Evolutionary conservation across 2,797 vertebrate species (phyloP), one percentile per base, ranked within the genome.

Genomic region (Callimico goeldii): DNA sequence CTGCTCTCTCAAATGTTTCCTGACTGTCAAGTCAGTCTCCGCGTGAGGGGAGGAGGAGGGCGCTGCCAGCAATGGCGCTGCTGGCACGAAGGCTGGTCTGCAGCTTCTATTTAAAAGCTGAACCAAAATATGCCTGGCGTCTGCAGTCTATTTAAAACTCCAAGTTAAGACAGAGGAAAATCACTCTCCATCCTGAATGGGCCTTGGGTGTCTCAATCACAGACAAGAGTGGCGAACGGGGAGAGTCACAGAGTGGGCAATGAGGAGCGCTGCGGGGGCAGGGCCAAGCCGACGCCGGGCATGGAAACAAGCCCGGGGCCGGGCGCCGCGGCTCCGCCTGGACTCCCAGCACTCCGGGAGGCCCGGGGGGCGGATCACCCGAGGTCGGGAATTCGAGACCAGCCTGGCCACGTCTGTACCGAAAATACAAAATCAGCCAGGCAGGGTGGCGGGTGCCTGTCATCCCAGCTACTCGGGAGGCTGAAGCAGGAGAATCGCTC

Each of bases 131-230:
- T 39, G 79, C 90, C 83, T 87, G 94, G 61, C 80, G 82, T 92
- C 85, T 95, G 28, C 55, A 36, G 55, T 72, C 90, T 96, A 95
- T 96, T 97, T 94, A 81, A 90, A 94, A 89, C 70, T 70, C 87
- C 72, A 52, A 92, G 58, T 92, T 41, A 73, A 91, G 87, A 67
- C 19, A 46, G 80, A 50, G 80, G 88, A 91, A 80, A 89, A 76
- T 28, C 48, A 91, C 79, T 84, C 93, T 92, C 22, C 93, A 41
- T 88, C 72, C 48, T 81, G 91, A 95, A 92, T 88, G 93, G 90
- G 75, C 64, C 75, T 46, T 43, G 36, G 55, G 75, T 73, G 76
- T 43, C 33, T 96, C 94, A 50, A 26, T 90, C 58, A 55, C 61
- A 88, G 75, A 72, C 19, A 6, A 93, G 75, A 28, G 41, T 19